phyloP scores from a whole-genome alignment of 1,140 invertebrate genomes.

The Maconellicoccus hirsutus region DNA sequence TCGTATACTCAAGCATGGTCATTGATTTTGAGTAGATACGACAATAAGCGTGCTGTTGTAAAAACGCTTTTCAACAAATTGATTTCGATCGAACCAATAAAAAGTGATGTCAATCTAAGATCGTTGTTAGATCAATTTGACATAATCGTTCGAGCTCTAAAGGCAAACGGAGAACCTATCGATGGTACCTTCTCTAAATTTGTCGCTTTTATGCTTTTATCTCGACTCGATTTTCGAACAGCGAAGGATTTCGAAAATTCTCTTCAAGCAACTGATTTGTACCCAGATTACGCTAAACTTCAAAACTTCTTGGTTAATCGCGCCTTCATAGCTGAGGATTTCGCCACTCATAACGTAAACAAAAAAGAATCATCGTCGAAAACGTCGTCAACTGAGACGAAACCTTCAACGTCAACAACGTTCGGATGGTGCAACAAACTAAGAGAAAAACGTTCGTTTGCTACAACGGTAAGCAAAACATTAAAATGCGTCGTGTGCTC shows the following conservation, averaged over 20 bases:
- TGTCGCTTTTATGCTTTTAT: neutral
- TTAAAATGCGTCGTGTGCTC: too few species aligned
- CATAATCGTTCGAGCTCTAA: neutral
- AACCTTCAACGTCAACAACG: too few species aligned
- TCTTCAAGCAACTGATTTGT: neutral
- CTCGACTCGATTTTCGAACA: neutral
- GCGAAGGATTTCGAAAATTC: conserved; percentile 10
- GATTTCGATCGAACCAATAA: neutral
- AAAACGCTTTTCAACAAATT: neutral
- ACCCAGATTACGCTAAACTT: neutral
- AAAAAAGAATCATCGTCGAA: too few species aligned
- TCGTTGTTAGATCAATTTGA: neutral
- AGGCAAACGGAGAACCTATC: neutral
- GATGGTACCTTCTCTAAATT: conserved; percentile 13
- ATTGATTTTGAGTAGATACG: neutral
- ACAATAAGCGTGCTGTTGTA: neutral
- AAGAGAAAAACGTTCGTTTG: too few species aligned
- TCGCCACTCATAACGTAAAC: too few species aligned
- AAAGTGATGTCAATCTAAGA: neutral
- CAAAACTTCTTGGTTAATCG: neutral
- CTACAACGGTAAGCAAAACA: too few species aligned
- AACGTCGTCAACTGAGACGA: too few species aligned
- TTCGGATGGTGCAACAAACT: too few species aligned
- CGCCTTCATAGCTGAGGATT: neutral
- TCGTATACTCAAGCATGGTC: neutral